Conservation (phyloP, 2,797 vertebrate species). For the Alcedo quadribrachys region DNA sequence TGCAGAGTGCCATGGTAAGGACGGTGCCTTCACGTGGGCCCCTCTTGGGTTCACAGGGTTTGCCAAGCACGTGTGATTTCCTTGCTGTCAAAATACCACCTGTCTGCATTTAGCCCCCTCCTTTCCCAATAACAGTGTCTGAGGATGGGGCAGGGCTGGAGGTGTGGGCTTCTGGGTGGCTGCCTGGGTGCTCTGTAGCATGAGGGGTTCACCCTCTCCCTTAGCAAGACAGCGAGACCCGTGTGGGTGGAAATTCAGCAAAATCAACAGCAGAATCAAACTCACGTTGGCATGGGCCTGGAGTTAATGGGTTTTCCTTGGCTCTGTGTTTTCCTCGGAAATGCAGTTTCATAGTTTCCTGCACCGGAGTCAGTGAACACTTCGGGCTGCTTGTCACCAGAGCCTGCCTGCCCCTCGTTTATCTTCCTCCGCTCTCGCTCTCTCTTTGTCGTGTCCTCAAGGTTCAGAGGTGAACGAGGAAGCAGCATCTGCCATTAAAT, state of each 20-base stretch:
- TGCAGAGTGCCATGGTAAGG: constrained; percentile 91
- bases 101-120: rapidly evolving
- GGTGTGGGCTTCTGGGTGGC: rapidly evolving
- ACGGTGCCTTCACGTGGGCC: rapidly evolving
- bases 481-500: not conserved
- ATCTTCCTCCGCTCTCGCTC: not conserved
- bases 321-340: not conserved
- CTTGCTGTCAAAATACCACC: rapidly evolving
- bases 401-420: not conserved
- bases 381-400: not conserved
- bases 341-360: not conserved
- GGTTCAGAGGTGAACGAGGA: not conserved
- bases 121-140: rapidly evolving
- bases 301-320: not conserved
- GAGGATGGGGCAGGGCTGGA: rapidly evolving
- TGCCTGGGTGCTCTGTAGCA: rapidly evolving
- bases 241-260: not conserved
- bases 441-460: not conserved
- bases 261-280: not conserved
- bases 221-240: not conserved
- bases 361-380: not conserved
- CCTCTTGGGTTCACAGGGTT: rapidly evolving
- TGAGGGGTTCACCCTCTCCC: not conserved
- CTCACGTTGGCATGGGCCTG: not conserved
- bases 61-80: not conserved